A percentile compares a stretch with the other conserved stretches of the same genome.
phyloP scores from a whole-genome alignment of 2,797 vertebrate species.

The Champsocephalus esox region DNA sequence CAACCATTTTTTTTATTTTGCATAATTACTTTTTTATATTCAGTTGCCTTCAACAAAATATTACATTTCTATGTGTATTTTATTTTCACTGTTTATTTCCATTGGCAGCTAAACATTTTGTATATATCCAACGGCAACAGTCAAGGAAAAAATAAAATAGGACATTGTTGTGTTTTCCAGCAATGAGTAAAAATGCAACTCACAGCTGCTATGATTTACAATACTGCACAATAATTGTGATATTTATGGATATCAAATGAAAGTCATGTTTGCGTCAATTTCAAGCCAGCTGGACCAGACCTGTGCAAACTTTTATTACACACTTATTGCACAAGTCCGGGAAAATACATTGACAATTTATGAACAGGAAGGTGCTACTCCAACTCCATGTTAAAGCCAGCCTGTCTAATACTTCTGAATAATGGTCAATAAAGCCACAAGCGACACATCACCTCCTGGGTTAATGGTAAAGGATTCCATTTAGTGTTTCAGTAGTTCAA shows the following conservation, averaged over 20 bases:
- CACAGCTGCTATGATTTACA: neutral
- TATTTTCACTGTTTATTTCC: neutral
- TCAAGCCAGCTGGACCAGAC: neutral
- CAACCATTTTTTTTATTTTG: neutral
- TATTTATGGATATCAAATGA: slow-evolving; percentile 1
- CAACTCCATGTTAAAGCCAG: neutral
- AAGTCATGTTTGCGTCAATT: neutral
- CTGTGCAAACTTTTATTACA: neutral
- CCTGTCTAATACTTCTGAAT: neutral
- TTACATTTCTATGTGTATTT: neutral
- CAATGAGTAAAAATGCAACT: neutral
- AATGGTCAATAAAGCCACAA: neutral
- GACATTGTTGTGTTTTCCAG: neutral
- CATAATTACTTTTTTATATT: neutral
- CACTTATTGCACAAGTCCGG: neutral
- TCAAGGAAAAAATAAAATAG: neutral
- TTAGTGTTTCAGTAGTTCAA: neutral
- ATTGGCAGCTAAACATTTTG: neutral
- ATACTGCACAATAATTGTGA: neutral
- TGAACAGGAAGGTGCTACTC: neutral
- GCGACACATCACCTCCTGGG: neutral
- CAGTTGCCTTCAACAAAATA: neutral
- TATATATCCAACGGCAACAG: neutral
- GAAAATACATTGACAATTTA: neutral
- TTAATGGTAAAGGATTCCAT: neutral